A percentile compares a stretch with the other conserved stretches of the same genome.
These are phyloP conservation scores for Aphodius sticticus DNA, from an alignment of 2,888 invertebrate genomes.

Conservation along the genomic window DNA sequence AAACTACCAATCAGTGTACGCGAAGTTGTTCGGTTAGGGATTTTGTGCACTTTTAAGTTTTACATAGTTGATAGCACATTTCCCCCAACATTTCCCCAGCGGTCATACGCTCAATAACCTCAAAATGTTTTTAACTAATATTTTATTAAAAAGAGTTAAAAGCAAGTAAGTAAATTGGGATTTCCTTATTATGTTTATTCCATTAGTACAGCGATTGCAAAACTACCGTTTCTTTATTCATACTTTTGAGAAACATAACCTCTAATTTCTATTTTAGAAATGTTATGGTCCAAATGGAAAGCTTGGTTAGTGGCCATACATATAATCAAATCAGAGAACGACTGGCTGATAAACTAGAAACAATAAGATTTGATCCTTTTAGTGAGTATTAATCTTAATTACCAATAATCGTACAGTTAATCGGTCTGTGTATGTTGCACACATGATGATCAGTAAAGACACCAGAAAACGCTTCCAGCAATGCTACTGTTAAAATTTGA, in stretches of 20 bases:
- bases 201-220: neutral
- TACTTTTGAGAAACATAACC: conserved; percentile 25
- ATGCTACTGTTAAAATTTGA: too few relatives aligned
- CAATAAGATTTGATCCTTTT: conserved; percentile 78
- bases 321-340: conserved; percentile 73
- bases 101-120: neutral
- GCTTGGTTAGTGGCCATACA: conserved; percentile 80
- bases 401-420: neutral
- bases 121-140: conserved; percentile 74
- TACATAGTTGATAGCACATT: neutral
- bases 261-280: conserved; percentile 63
- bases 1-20: neutral
- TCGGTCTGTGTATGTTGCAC: neutral
- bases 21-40: neutral
- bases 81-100: neutral
- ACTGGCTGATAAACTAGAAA: conserved; percentile 79
- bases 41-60: too few relatives aligned
- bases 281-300: conserved; percentile 82
- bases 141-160: conserved; percentile 75
- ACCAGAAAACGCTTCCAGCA: neutral
- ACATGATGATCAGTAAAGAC: neutral
- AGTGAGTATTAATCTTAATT: conserved; percentile 66
- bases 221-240: neutral
- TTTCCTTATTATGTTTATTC: conserved; percentile 18
- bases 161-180: conserved; percentile 71